Percentiles rank a stretch among this genome's conserved stretches.
Conservation (phyloP, 64 coral and sea anemone genomes). For the Montipora cactus region DNA sequence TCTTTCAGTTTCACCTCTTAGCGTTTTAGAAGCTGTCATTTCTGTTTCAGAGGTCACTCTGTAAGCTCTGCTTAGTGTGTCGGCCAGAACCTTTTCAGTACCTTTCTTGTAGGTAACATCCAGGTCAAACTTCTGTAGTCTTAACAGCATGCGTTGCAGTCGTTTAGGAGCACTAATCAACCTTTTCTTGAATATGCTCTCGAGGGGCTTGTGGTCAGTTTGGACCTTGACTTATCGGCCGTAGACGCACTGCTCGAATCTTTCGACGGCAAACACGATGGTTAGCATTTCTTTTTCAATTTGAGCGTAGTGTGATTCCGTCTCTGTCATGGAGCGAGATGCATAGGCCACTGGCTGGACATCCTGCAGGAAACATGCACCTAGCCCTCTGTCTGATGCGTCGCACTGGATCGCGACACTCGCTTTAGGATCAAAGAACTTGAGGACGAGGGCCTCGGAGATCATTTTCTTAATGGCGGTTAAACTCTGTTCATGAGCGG, state of each 20-base stretch:
- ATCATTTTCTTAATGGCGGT: constrained; percentile 24
- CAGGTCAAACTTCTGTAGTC: constrained; percentile 63
- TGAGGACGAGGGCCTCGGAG: not conserved
- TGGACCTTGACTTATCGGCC: constrained; percentile 29
- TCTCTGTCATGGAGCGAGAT: constrained; percentile 39
- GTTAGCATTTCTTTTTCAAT: constrained; percentile 68
- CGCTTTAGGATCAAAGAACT: constrained; percentile 4
- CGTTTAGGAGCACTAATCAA: constrained; percentile 54
- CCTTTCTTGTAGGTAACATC: constrained; percentile 60
- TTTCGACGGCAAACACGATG: constrained; percentile 44
- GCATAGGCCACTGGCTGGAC: constrained; percentile 53
- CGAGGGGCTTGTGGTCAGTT: constrained; percentile 69
- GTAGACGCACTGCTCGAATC: constrained; percentile 37
- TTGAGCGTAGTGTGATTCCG: constrained; percentile 48
- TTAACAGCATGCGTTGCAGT: constrained; percentile 60
- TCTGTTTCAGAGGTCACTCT: no score
- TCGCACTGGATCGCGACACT: constrained; percentile 35
- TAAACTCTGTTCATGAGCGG: constrained; percentile 18
- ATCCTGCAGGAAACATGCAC: constrained; percentile 51
- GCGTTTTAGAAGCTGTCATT: not conserved
- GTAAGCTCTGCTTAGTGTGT: constrained; percentile 50
- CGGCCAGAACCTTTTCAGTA: no score
- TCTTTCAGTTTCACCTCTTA: constrained; percentile 33
- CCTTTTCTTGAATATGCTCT: constrained; percentile 68
- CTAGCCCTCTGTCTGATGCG: constrained; percentile 50